phyloP scores from a whole-genome alignment of 2,113 vertebrate species.

The Phaethon lepturus region DNA sequence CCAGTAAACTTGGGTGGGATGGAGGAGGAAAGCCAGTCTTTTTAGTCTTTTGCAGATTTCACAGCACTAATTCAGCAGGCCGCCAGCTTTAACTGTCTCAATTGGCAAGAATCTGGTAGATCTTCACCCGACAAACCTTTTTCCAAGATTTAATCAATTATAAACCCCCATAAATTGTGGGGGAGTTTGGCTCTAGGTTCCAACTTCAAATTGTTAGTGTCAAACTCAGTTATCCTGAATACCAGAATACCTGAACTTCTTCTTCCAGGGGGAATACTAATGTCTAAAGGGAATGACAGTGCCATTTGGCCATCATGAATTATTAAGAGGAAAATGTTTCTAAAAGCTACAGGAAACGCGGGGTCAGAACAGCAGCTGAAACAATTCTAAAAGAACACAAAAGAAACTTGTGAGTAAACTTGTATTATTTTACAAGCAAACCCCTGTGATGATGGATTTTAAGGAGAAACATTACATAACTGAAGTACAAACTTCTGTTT shows the following conservation, averaged over 20 bases:
- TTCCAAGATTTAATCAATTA: not conserved
- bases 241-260: not conserved
- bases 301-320: not conserved
- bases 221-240: not conserved
- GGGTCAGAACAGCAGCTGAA: not conserved
- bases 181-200: not conserved
- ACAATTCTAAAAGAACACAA: not conserved
- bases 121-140: not conserved
- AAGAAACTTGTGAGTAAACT: not conserved
- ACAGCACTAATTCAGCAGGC: not conserved
- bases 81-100: not conserved
- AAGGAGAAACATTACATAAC: not conserved
- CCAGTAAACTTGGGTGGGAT: not conserved
- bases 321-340: not conserved
- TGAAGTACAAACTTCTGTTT: not conserved
- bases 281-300: not conserved
- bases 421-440: not conserved
- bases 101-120: too few species aligned
- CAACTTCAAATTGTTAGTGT: not conserved
- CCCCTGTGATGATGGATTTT: not conserved
- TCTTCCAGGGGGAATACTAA: not conserved
- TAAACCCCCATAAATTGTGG: not conserved
- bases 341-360: not conserved
- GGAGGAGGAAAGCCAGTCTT: not conserved
- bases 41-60: not conserved